phyloP scores from a whole-genome alignment of 1,140 invertebrate genomes.

The Thaumatotibia leucotreta region DNA sequence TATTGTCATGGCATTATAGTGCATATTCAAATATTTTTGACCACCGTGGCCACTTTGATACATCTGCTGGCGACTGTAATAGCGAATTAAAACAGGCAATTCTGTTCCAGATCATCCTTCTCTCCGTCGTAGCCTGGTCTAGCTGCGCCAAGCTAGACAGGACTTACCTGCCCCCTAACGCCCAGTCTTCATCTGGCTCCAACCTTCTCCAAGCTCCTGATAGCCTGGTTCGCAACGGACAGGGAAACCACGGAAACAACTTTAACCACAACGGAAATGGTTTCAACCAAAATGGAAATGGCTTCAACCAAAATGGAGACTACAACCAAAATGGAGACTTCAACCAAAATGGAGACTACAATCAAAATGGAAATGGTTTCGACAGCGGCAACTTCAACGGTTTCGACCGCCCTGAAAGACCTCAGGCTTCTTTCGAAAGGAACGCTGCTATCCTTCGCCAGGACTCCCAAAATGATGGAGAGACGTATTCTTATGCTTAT shows the following conservation, averaged over 20 bases:
- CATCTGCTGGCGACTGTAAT: no score
- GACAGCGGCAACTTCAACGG: slow-evolving; percentile 12
- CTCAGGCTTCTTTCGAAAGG: slow-evolving; percentile 54
- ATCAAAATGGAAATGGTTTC: slow-evolving; percentile 11
- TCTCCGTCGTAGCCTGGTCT: slow-evolving; percentile 37
- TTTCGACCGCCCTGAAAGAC: slow-evolving; percentile 35
- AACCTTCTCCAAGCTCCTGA: slow-evolving; percentile 51
- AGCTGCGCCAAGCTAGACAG: slow-evolving; percentile 74
- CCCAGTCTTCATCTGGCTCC: slow-evolving; percentile 71
- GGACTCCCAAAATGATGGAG: slow-evolving; percentile 49
- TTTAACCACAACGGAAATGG: slow-evolving; percentile 11
- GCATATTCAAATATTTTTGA: no score
- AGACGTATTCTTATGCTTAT: slow-evolving; percentile 57
- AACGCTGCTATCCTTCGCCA: slow-evolving; percentile 57
- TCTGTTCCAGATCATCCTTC: slow-evolving; percentile 50
- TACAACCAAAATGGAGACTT: slow-evolving; percentile 8
- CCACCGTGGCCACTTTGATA: no score
- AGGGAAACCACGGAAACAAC: slow-evolving; percentile 16
- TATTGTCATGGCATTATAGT: no score
- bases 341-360: slow-evolving; percentile 1
- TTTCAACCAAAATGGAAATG: slow-evolving; percentile 11
- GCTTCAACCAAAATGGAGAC: slow-evolving; percentile 16
- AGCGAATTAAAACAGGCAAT: no score
- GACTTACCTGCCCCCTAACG: slow-evolving; percentile 79
- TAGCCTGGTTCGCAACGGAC: slow-evolving; percentile 15